Evolutionary conservation across 2,888 invertebrate genomes (phyloP).

Genomic region (Caenorhabditis sp.): DNA sequence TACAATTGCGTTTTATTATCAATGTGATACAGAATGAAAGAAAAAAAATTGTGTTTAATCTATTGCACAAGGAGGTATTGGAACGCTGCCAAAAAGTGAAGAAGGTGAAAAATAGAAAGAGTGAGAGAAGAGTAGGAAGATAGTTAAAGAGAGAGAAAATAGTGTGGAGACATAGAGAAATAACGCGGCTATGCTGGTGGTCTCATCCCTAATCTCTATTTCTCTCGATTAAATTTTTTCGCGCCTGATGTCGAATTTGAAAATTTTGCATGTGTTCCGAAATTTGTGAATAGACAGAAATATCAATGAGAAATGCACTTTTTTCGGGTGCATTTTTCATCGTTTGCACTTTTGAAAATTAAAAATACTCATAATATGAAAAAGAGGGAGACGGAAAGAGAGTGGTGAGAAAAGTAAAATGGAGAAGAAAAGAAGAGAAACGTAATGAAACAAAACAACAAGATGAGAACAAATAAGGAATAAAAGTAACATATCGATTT

Average conservation of each 20-base stretch:
- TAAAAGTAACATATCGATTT: neutral
- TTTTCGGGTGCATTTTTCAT: neutral
- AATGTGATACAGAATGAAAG: neutral
- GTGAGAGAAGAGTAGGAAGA: slow-evolving; percentile 1
- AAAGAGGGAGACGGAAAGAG: neutral
- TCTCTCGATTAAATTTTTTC: neutral
- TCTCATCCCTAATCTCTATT: neutral
- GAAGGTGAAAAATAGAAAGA: neutral
- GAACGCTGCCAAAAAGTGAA: slow-evolving; percentile 5
- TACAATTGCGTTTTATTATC: neutral
- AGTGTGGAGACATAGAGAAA: neutral
- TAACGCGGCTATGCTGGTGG: neutral
- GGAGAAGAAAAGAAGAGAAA: neutral
- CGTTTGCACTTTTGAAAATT: neutral
- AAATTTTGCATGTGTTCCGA: neutral
- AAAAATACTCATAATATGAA: neutral
- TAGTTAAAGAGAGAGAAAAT: neutral
- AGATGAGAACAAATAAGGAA: neutral
- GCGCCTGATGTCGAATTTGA: neutral
- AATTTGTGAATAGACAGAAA: no score
- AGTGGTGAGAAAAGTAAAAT: neutral
- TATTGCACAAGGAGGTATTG: neutral
- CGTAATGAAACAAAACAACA: neutral
- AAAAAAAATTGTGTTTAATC: neutral
- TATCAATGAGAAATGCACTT: no score